Conservation (phyloP, 2,888 invertebrate genomes). For the Malachius bipustulatus region DNA sequence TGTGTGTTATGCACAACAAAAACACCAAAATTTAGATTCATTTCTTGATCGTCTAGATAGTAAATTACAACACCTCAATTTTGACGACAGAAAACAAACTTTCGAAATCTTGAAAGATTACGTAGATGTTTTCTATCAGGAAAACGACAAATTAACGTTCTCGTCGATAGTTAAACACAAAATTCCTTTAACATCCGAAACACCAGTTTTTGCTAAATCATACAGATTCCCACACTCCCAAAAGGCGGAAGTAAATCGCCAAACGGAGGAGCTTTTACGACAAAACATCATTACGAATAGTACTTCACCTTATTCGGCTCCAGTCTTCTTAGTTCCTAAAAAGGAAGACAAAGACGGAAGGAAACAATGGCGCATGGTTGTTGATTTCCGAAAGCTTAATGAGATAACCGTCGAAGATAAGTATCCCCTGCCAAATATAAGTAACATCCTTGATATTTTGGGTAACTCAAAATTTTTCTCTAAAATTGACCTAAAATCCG, state of each 20-base stretch:
- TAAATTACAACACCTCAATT: not conserved
- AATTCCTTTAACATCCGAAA: not conserved
- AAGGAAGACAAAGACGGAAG: not conserved
- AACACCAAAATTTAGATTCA: not conserved
- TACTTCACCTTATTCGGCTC: conserved; percentile 1
- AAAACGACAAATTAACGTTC: conserved; percentile 1
- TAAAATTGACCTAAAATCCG: too few species aligned
- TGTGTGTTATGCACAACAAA: not conserved
- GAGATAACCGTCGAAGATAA: conserved; percentile 3
- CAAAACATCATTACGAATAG: not conserved
- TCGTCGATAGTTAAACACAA: not conserved
- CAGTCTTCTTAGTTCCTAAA: conserved; percentile 3
- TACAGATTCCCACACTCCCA: not conserved
- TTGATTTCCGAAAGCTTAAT: conserved; percentile 7
- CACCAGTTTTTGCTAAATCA: not conserved
- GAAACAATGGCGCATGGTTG: conserved; percentile 5
- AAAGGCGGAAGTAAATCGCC: not conserved
- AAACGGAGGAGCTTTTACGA: not conserved
- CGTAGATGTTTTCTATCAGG: not conserved
- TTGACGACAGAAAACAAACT: not conserved
- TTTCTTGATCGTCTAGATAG: not conserved
- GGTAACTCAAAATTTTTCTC: conserved; percentile 1
- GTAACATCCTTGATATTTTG: not conserved
- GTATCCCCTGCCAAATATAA: not conserved
- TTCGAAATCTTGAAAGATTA: not conserved